Conservation (phyloP, 2,113 vertebrate species). For the Macrotus californicus region DNA sequence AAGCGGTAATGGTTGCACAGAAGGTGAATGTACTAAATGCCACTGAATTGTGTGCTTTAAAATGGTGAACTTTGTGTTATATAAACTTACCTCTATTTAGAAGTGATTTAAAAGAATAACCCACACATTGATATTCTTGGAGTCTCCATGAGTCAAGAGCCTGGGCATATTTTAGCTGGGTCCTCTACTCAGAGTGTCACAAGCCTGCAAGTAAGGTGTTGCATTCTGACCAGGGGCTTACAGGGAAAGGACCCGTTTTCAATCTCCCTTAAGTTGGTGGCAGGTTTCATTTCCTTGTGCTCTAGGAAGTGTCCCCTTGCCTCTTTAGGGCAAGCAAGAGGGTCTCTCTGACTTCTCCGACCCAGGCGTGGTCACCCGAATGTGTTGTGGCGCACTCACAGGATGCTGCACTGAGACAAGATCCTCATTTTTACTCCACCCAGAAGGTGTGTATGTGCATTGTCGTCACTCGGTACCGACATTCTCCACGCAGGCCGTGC, state of each 20-base stretch:
- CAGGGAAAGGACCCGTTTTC: neutral
- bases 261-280: neutral
- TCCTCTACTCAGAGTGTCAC: neutral
- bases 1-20: neutral
- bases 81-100: neutral
- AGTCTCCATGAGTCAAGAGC: neutral
- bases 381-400: neutral
- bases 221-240: neutral
- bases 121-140: neutral
- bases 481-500: neutral
- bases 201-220: neutral
- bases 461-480: neutral
- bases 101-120: neutral
- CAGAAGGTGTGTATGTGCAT: neutral
- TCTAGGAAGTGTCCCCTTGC: neutral
- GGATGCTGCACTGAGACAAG: neutral
- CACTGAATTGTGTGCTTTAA: neutral
- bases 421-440: neutral
- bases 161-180: neutral
- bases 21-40: neutral
- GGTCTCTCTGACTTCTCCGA: neutral
- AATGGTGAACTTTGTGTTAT: neutral
- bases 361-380: neutral
- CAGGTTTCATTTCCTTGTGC: neutral
- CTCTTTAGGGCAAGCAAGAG: neutral